phyloP scores from a whole-genome alignment of 2,888 invertebrate genomes.

The Timema podura region DNA sequence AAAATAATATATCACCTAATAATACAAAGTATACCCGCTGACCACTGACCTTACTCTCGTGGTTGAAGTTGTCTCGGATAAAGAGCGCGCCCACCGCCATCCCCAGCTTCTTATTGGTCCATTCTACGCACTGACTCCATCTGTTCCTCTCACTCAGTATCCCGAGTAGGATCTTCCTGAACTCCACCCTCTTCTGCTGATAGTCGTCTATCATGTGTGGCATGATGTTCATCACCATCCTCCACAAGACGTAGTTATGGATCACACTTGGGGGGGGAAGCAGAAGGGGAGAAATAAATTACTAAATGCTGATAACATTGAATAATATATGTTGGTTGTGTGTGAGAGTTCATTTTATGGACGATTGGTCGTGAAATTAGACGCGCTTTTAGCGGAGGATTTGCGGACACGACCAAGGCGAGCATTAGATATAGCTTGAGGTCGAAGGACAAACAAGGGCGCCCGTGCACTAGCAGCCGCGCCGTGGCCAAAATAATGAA shows the following conservation, averaged over 20 bases:
- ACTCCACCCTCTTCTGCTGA: slow-evolving; percentile 68
- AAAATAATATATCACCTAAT: no score
- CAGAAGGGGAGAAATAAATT: no score
- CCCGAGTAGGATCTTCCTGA: slow-evolving; percentile 68
- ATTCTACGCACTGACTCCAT: slow-evolving; percentile 78
- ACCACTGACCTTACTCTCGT: slow-evolving; percentile 64
- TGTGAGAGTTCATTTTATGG: no score
- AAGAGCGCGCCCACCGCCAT: slow-evolving; percentile 85
- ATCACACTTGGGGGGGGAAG: slow-evolving; percentile 51
- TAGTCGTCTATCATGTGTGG: slow-evolving; percentile 75
- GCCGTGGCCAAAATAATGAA: no score
- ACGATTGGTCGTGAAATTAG: no score
- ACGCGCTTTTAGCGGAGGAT: no score
- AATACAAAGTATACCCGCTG: background rate
- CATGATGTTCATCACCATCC: slow-evolving; percentile 66
- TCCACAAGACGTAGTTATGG: slow-evolving; percentile 75
- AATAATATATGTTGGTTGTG: no score
- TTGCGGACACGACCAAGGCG: no score
- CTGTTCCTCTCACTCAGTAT: slow-evolving; percentile 68
- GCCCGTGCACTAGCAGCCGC: no score
- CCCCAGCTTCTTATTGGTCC: slow-evolving; percentile 81
- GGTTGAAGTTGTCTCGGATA: slow-evolving; percentile 78
- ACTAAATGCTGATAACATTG: no score
- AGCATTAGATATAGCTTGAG: no score
- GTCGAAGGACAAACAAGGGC: no score